Conservation (phyloP, 1,140 invertebrate genomes). For the Diorhabda elongata region DNA sequence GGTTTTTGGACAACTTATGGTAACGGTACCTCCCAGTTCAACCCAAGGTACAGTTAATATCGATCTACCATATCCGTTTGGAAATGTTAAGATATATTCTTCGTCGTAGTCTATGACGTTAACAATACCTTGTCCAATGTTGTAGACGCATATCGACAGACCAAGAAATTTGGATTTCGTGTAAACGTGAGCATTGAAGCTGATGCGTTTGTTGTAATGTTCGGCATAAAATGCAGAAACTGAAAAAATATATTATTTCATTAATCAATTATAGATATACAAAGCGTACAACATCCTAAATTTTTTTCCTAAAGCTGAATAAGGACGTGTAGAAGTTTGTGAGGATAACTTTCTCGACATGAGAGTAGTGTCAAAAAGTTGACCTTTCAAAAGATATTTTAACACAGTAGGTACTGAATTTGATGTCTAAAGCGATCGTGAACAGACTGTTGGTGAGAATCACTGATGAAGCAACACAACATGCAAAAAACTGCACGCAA, state of each 20-base stretch:
- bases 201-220: slow-evolving; percentile 83
- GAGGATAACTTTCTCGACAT: too few species aligned
- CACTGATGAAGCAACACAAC: too few species aligned
- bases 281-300: too few species aligned
- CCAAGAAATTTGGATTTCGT: slow-evolving; percentile 98
- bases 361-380: too few species aligned
- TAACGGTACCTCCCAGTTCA: slow-evolving; percentile 86
- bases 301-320: too few species aligned
- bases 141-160: slow-evolving; percentile 87
- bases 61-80: slow-evolving; percentile 93
- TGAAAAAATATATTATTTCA: slow-evolving; percentile 46
- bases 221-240: slow-evolving; percentile 97
- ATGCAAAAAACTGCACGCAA: too few species aligned
- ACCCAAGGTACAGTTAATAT: slow-evolving; percentile 96
- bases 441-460: too few species aligned
- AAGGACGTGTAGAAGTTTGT: too few species aligned
- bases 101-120: slow-evolving; percentile 75
- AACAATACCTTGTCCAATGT: slow-evolving; percentile 79
- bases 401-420: too few species aligned
- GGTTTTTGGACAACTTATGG: slow-evolving; percentile 84
- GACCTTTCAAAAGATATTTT: too few species aligned
- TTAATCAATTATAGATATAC: too few species aligned
- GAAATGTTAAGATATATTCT: slow-evolving; percentile 91
- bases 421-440: too few species aligned
- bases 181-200: slow-evolving; percentile 92